A percentile compares a stretch with the other conserved stretches of the same genome.
Evolutionary conservation across 2,888 invertebrate species (phyloP).

Genomic region (Metacarcinus magister): DNA sequence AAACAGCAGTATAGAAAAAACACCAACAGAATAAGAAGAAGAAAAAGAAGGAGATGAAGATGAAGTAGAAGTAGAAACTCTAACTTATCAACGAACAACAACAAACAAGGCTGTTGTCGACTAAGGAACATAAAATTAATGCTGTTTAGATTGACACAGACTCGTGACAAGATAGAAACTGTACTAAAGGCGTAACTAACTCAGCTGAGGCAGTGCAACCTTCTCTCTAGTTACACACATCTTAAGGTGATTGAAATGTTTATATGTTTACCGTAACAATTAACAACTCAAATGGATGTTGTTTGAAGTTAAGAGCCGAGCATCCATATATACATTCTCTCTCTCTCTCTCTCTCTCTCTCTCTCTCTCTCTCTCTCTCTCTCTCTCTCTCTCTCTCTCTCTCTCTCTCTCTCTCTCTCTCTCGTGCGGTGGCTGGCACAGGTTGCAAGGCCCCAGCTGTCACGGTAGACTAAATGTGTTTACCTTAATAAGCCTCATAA

Average conservation of each 20-base stretch:
- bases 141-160: neutral
- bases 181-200: neutral
- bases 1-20: neutral
- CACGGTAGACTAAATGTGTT: constrained; percentile 37
- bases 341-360: neutral
- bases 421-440: constrained; percentile 4
- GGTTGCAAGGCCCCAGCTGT: constrained; percentile 20
- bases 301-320: constrained; percentile 3
- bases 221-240: neutral
- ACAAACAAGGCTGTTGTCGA: neutral
- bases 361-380: neutral
- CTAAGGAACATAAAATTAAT: neutral
- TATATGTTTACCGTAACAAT: neutral
- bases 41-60: neutral
- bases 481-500: constrained; percentile 42
- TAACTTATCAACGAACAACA: neutral
- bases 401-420: constrained; percentile 27
- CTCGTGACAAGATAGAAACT: neutral
- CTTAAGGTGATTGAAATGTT: constrained; percentile 13
- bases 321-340: neutral
- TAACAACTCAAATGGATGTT: constrained; percentile 32
- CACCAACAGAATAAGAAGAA: neutral
- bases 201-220: too few species aligned
- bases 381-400: neutral
- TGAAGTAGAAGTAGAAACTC: neutral